phyloP scores from a whole-genome alignment of 2,113 vertebrate genomes.

The Arenaria interpres region DNA sequence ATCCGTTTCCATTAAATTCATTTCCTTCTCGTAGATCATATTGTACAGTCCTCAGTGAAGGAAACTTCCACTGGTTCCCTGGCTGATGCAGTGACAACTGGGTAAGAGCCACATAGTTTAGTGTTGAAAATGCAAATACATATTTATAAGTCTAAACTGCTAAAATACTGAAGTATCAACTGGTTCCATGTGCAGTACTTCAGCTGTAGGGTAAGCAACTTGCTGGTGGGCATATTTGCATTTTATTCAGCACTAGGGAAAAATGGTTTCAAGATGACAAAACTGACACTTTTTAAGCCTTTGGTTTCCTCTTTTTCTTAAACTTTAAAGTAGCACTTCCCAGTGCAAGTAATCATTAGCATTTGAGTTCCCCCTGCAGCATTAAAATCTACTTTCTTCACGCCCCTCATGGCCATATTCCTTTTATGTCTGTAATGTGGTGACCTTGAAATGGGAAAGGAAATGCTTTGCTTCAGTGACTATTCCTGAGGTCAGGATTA shows the following conservation, averaged over 20 bases:
- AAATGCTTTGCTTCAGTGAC: background rate
- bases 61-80: background rate
- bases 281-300: background rate
- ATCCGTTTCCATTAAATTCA: background rate
- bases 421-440: background rate
- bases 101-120: background rate
- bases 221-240: background rate
- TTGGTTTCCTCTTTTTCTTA: background rate
- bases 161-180: slow-evolving; percentile 3
- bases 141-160: slow-evolving; percentile 42
- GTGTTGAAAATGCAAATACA: background rate
- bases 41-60: background rate
- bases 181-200: slow-evolving; percentile 18
- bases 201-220: slow-evolving; percentile 21
- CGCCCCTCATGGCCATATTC: background rate
- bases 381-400: background rate
- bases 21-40: background rate
- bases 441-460: background rate
- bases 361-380: background rate
- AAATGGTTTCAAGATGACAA: background rate
- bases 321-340: background rate
- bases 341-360: background rate
- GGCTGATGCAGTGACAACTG: background rate
- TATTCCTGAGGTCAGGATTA: background rate
- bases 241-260: background rate